These are phyloP conservation scores for Australoheros scitulus DNA, from an alignment of 2,113 vertebrate genomes.

Conservation along the genomic window DNA sequence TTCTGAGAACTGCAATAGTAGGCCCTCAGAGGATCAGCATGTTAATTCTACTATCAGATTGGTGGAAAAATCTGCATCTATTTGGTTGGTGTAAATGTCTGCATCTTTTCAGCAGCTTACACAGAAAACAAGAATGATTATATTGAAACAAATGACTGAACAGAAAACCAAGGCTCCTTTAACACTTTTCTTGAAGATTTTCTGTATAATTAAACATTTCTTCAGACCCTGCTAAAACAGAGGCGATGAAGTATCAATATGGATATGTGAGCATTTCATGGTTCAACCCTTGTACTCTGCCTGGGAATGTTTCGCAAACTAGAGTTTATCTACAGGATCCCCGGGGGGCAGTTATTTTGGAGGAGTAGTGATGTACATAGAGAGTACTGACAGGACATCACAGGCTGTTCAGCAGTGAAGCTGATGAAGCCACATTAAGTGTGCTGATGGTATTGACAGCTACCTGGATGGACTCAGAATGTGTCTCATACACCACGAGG, in stretches of 20 bases:
- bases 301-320: no score
- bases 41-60: constrained; percentile 12
- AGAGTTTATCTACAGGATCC: neutral
- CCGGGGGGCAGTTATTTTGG: neutral
- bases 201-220: neutral
- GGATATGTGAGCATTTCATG: neutral
- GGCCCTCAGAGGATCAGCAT: constrained; percentile 1
- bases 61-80: neutral
- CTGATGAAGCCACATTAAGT: neutral
- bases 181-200: neutral
- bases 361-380: neutral
- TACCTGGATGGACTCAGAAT: constrained; percentile 86
- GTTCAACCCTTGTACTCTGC: neutral
- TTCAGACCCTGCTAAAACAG: neutral
- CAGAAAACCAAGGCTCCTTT: neutral
- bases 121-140: neutral
- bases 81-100: neutral
- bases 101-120: neutral
- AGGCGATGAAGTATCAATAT: neutral
- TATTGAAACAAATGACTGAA: neutral
- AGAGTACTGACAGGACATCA: neutral
- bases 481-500: constrained; percentile 94
- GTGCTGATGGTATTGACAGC: neutral
- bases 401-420: neutral
- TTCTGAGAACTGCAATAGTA: constrained; percentile 35